Evolutionary conservation across 2,113 vertebrate genomes (phyloP).

Genomic region (Gambusia holbrooki): DNA sequence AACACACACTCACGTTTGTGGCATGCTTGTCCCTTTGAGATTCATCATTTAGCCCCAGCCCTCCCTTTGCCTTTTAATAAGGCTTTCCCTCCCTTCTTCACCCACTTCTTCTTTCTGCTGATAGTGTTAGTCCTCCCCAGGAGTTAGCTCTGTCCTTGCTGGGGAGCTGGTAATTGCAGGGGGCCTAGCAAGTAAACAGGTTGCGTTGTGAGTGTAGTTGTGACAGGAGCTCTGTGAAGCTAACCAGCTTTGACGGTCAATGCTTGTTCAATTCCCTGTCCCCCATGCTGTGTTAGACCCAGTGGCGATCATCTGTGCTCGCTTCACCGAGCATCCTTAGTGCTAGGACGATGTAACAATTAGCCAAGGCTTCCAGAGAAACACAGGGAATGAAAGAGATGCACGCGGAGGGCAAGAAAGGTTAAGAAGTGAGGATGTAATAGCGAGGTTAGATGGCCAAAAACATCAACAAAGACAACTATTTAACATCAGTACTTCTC

Average conservation of each 20-base stretch:
- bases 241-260: conserved; percentile 79
- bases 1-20: neutral
- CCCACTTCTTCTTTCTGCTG: conserved; percentile 30
- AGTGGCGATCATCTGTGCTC: conserved; percentile 45
- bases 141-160: conserved; percentile 39
- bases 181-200: conserved; percentile 72
- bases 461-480: no score
- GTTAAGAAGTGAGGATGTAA: conserved; percentile 7
- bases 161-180: conserved; percentile 67
- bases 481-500: no score
- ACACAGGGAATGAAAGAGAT: conserved; percentile 5
- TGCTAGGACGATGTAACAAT: conserved; percentile 59
- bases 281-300: conserved; percentile 51
- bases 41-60: conserved; percentile 48
- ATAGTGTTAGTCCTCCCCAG: conserved; percentile 58
- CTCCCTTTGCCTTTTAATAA: conserved; percentile 53
- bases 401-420: conserved; percentile 23
- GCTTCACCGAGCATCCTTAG: conserved; percentile 49
- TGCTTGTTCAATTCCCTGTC: conserved; percentile 81
- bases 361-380: conserved; percentile 37
- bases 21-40: conserved; percentile 37
- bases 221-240: conserved; percentile 73
- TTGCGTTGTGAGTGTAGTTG: conserved; percentile 62
- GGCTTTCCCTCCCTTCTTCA: conserved; percentile 14
- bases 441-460: neutral